Percentiles rank a stretch among this genome's conserved stretches.
Evolutionary conservation across 2,888 invertebrate genomes (phyloP).

Genomic region (Chloroclysta siterata): DNA sequence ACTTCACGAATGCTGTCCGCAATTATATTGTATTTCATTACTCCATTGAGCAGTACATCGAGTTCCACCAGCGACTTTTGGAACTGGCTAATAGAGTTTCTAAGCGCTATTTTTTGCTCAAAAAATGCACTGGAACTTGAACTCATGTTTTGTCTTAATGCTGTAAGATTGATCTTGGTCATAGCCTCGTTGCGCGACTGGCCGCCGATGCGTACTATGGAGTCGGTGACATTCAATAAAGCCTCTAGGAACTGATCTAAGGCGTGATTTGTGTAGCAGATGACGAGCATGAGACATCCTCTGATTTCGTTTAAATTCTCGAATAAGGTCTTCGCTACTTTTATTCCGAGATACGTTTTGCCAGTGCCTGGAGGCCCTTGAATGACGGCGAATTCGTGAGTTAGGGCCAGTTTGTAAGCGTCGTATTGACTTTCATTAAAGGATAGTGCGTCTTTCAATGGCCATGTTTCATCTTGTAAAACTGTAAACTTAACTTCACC

Average conservation of each 20-base stretch:
- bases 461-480: slow-evolving; percentile 72
- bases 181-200: slow-evolving; percentile 84
- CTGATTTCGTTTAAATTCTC: slow-evolving; percentile 69
- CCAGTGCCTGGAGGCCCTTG: slow-evolving; percentile 96
- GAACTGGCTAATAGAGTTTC: slow-evolving; percentile 45
- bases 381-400: slow-evolving; percentile 89
- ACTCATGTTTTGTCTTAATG: slow-evolving; percentile 49
- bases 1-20: slow-evolving; percentile 44
- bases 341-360: slow-evolving; percentile 91
- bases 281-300: slow-evolving; percentile 86
- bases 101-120: slow-evolving; percentile 51
- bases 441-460: slow-evolving; percentile 65
- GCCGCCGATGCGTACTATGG: slow-evolving; percentile 88
- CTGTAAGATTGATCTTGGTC: slow-evolving; percentile 72
- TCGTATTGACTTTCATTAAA: slow-evolving; percentile 87
- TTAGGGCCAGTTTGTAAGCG: slow-evolving; percentile 88
- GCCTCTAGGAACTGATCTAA: slow-evolving; percentile 93
- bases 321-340: slow-evolving; percentile 88
- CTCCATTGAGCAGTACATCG: slow-evolving; percentile 55
- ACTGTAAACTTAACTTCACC: slow-evolving; percentile 48
- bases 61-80: slow-evolving; percentile 51
- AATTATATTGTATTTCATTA: slow-evolving; percentile 49
- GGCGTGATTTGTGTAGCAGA: slow-evolving; percentile 94
- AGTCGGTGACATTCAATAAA: slow-evolving; percentile 82
- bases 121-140: slow-evolving; percentile 42